These are phyloP conservation scores for Cherax quadricarinatus DNA, from an alignment of 1,140 invertebrate species.

Conservation along the genomic window DNA sequence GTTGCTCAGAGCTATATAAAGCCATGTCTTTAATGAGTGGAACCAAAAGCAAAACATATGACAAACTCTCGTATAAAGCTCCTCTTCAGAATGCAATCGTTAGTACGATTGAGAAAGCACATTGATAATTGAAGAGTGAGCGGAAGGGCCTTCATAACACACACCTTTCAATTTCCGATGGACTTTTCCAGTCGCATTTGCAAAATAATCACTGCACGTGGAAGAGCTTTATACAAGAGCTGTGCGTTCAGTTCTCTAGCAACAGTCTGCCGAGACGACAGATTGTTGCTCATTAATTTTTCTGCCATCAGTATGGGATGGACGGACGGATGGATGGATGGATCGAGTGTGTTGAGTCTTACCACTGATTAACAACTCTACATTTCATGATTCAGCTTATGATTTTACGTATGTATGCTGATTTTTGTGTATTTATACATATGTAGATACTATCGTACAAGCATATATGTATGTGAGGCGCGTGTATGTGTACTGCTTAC, in stretches of 20 bases:
- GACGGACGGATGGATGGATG: neutral
- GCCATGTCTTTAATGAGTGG: neutral
- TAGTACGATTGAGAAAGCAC: too few relatives aligned
- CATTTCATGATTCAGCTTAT: neutral
- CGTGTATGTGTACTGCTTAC: too few relatives aligned
- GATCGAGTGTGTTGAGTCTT: neutral
- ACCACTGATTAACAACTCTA: neutral
- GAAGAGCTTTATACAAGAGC: too few relatives aligned
- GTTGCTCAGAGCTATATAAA: conserved; percentile 2
- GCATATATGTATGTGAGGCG: neutral
- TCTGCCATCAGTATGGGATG: neutral
- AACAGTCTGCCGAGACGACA: neutral
- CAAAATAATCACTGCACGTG: too few relatives aligned
- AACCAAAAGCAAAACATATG: neutral
- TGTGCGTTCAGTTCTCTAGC: neutral
- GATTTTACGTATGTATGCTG: neutral
- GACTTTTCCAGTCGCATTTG: too few relatives aligned
- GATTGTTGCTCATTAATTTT: neutral
- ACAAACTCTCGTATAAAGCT: too few relatives aligned
- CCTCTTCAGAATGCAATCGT: too few relatives aligned
- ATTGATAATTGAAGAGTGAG: too few relatives aligned
- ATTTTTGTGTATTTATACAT: neutral
- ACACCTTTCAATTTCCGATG: too few relatives aligned
- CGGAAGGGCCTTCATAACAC: too few relatives aligned
- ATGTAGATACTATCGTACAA: neutral